Evolutionary conservation across 2,113 vertebrate genomes (phyloP).

Genomic region (Anhinga anhinga): DNA sequence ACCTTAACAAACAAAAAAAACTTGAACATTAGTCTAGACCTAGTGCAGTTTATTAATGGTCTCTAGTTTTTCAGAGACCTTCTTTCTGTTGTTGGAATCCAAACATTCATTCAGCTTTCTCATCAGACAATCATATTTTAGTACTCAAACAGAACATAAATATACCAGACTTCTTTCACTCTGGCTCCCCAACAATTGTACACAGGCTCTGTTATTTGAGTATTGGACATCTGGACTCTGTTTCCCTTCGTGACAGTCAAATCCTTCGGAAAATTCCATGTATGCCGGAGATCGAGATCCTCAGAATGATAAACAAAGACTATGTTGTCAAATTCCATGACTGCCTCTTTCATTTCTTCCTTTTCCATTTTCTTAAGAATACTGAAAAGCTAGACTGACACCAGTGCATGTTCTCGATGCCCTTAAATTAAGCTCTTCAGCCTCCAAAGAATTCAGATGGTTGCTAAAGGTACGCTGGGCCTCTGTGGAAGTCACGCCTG

Average conservation of each 20-base stretch:
- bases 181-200: background rate
- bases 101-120: background rate
- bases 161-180: background rate
- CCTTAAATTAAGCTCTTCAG: background rate
- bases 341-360: conserved; percentile 36
- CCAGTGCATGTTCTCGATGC: background rate
- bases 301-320: conserved; percentile 44
- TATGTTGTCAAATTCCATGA: conserved; percentile 35
- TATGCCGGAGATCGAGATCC: background rate
- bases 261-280: conserved; percentile 28
- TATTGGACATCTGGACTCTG: conserved; percentile 30
- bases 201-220: conserved; percentile 5
- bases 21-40: background rate
- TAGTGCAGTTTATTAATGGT: background rate
- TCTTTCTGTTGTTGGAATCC: background rate
- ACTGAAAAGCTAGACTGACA: background rate
- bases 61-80: background rate
- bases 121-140: conserved; percentile 6
- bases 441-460: background rate
- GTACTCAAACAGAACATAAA: conserved; percentile 11
- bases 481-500: background rate
- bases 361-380: conserved; percentile 14
- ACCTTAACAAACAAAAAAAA: background rate
- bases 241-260: conserved; percentile 23
- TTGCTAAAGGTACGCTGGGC: background rate